Conservation (phyloP, 2,797 vertebrate genomes). For the Sebastes trivittatus region DNA sequence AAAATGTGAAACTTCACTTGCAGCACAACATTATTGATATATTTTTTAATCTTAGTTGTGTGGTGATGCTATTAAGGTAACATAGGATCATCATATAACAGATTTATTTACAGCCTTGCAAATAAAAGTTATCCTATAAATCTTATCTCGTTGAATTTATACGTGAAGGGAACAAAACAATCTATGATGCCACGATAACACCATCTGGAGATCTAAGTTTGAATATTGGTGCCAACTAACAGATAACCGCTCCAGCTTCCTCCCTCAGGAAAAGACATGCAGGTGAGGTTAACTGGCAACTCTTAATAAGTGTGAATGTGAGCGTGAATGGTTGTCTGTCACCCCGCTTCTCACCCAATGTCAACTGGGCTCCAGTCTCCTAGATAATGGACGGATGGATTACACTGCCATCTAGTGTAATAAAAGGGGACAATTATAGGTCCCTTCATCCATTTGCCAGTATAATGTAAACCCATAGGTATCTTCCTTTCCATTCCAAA, state of each 20-base stretch:
- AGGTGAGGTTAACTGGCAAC: background rate
- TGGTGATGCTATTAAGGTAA: background rate
- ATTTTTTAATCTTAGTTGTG: background rate
- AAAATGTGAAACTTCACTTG: background rate
- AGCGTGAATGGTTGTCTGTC: background rate
- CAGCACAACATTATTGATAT: background rate
- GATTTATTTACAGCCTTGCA: background rate
- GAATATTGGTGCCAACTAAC: background rate
- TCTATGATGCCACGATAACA: background rate
- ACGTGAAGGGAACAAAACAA: background rate
- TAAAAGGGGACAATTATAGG: background rate
- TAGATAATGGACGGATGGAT: background rate
- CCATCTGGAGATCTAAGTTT: background rate
- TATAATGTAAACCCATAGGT: background rate
- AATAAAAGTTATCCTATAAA: background rate
- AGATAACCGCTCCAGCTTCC: background rate
- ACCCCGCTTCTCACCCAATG: background rate
- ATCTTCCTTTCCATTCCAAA: slow-evolving; percentile 5
- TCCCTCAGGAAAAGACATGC: background rate
- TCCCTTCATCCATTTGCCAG: background rate
- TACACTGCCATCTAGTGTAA: slow-evolving; percentile 76
- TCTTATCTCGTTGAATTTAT: background rate
- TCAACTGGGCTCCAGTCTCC: background rate
- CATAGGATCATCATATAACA: background rate
- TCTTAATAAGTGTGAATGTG: background rate